Evolutionary conservation across 1,140 invertebrate species (phyloP).

Genomic region (Pantala flavescens): DNA sequence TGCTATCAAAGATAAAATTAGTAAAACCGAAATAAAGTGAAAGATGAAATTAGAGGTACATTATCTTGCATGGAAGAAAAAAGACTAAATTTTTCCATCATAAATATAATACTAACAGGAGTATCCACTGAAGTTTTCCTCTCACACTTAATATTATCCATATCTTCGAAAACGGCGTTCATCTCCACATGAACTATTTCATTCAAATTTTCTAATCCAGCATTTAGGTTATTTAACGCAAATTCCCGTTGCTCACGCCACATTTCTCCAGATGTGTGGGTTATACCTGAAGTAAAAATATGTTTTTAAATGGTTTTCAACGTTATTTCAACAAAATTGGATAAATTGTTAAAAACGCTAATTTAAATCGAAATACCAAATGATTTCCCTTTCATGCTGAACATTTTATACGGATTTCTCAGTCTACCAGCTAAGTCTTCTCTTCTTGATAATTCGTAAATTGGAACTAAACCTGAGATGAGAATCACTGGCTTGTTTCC

Average conservation of each 20-base stretch:
- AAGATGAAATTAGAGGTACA: too few relatives aligned
- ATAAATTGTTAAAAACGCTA: background rate
- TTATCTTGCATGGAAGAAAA: too few relatives aligned
- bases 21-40: too few relatives aligned
- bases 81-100: too few relatives aligned
- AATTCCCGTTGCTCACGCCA: background rate
- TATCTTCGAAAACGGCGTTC: background rate
- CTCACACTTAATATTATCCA: background rate
- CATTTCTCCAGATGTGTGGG: background rate
- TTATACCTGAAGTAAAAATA: background rate
- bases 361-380: background rate
- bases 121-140: background rate
- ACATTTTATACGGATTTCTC: background rate
- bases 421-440: slow-evolving; percentile 19
- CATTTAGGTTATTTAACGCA: background rate
- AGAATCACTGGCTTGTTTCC: slow-evolving; percentile 19
- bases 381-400: background rate
- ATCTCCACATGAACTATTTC: background rate
- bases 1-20: too few relatives aligned
- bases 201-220: background rate
- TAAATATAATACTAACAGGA: background rate
- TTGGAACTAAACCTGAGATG: slow-evolving; percentile 17
- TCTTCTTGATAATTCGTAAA: slow-evolving; percentile 18
- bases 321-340: background rate
- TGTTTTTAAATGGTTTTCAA: background rate